Conservation (phyloP, 2,888 invertebrate species). For the Hyles lineata region DNA sequence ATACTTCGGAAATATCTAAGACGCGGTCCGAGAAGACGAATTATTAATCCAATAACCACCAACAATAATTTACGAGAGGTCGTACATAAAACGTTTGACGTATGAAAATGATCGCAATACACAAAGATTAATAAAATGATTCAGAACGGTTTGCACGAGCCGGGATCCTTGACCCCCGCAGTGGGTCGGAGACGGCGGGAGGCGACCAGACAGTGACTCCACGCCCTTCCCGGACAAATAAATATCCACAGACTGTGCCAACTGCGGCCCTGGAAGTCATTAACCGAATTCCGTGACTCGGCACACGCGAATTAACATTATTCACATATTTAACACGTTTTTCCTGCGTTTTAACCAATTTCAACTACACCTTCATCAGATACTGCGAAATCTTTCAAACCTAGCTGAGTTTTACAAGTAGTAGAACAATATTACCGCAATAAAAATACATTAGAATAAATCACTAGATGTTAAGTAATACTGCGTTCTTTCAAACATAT, state of each 20-base stretch:
- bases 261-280: conserved; percentile 43
- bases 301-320: conserved; percentile 22
- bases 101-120: conserved; percentile 41
- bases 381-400: not conserved
- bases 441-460: conserved; percentile 1
- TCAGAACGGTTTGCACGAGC: conserved; percentile 57
- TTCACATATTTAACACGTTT: conserved; percentile 18
- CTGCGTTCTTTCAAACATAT: conserved; percentile 7
- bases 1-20: not conserved
- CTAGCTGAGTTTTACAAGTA: not conserved
- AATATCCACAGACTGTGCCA: conserved; percentile 53
- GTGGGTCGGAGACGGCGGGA: conserved; percentile 43
- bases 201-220: conserved; percentile 56
- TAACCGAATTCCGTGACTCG: conserved; percentile 36
- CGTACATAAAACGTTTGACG: conserved; percentile 34
- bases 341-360: not conserved
- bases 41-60: conserved; percentile 32
- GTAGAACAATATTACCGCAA: not conserved
- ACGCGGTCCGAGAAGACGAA: not conserved
- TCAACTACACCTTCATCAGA: not conserved
- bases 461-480: not conserved
- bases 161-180: conserved; percentile 69
- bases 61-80: conserved; percentile 7
- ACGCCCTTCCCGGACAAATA: conserved; percentile 63
- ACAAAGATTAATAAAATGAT: conserved; percentile 44